Conservation (phyloP, 2,888 invertebrate species). For the Dryococelus australis region DNA sequence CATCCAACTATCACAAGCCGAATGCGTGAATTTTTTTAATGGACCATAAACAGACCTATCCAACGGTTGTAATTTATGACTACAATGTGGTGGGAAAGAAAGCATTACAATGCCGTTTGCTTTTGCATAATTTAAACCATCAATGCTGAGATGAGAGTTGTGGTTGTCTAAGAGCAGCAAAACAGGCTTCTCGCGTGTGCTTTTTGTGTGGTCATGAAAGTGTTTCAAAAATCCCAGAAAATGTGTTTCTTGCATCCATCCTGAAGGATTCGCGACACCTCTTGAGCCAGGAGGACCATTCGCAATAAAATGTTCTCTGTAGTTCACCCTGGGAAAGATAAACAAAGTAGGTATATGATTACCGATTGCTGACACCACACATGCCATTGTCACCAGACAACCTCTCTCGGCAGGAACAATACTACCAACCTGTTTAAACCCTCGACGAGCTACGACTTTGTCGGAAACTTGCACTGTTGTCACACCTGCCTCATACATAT, state of each 20-base stretch:
- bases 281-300: conserved; percentile 54
- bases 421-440: conserved; percentile 56
- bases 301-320: conserved; percentile 53
- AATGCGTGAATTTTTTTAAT: conserved; percentile 52
- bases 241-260: conserved; percentile 50
- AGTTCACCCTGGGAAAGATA: neutral
- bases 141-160: conserved; percentile 46
- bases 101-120: conserved; percentile 53
- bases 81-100: conserved; percentile 54
- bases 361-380: conserved; percentile 5
- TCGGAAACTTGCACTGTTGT: conserved; percentile 56
- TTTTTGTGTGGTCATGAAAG: conserved; percentile 48
- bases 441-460: conserved; percentile 54
- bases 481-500: conserved; percentile 56
- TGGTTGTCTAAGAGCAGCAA: conserved; percentile 51
- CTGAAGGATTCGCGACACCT: conserved; percentile 50
- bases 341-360: neutral
- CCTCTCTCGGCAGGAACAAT: conserved; percentile 56
- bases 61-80: conserved; percentile 43
- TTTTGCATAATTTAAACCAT: conserved; percentile 51
- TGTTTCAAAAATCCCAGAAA: conserved; percentile 50
- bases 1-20: conserved; percentile 52
- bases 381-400: conserved; percentile 10
- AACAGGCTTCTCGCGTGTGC: conserved; percentile 44
- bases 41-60: conserved; percentile 53